These are phyloP conservation scores for Lasioglossum oenotherae DNA, from an alignment of 2,888 invertebrate species.

Conservation along the genomic window DNA sequence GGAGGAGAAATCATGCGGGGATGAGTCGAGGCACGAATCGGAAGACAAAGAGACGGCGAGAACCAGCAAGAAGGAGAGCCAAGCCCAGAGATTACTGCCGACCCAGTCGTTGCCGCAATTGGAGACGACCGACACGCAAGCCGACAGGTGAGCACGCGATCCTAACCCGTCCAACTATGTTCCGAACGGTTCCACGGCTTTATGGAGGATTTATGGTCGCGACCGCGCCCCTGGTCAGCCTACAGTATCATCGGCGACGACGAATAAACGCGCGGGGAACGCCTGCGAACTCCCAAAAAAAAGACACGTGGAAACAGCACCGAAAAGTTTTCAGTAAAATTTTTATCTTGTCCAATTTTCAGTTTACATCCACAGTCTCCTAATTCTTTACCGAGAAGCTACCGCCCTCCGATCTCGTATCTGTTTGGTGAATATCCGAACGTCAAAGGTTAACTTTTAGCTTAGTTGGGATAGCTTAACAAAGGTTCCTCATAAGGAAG, in stretches of 20 bases:
- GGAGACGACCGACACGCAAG: slow-evolving; percentile 62
- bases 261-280: no score
- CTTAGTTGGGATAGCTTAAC: neutral
- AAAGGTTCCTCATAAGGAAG: neutral
- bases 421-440: neutral
- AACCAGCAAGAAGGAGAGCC: slow-evolving; percentile 23
- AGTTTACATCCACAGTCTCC: neutral
- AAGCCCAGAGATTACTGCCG: slow-evolving; percentile 53
- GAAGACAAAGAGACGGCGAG: neutral
- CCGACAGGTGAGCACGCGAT: slow-evolving; percentile 70
- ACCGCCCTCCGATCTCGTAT: neutral
- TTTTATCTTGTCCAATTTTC: neutral
- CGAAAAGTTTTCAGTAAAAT: neutral
- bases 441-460: neutral
- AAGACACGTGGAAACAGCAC: neutral
- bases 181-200: slow-evolving; percentile 4
- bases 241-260: neutral
- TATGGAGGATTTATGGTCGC: slow-evolving; percentile 35
- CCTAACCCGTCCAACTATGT: neutral
- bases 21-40: slow-evolving; percentile 1
- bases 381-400: neutral
- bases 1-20: slow-evolving; percentile 41
- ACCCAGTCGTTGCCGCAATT: slow-evolving; percentile 62
- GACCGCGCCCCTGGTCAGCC: slow-evolving; percentile 14
- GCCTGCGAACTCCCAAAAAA: neutral